Conservation (phyloP, 37 sponge, comb jelly and placozoan genomes). For the Chondrilla cf. caribensis region DNA sequence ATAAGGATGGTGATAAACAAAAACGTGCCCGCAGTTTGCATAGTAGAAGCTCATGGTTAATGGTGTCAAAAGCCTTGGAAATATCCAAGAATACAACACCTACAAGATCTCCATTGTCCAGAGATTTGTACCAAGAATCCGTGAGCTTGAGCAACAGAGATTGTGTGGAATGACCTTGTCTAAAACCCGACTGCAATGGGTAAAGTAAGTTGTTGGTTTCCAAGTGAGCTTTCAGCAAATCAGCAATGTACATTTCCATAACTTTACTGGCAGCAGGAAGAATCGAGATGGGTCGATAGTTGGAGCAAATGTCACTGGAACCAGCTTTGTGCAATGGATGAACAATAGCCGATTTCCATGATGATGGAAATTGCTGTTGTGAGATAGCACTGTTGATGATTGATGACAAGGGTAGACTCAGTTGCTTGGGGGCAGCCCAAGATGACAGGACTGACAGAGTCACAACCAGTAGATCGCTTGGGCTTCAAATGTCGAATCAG, state of each 20-base stretch:
- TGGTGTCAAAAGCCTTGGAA: slow-evolving; percentile 4
- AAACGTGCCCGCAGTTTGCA: neutral
- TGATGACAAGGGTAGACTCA: neutral
- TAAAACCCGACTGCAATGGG: slow-evolving; percentile 3
- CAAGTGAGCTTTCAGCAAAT: neutral
- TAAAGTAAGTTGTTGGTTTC: slow-evolving; percentile 9
- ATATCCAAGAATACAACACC: slow-evolving; percentile 21
- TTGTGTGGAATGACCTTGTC: slow-evolving; percentile 22
- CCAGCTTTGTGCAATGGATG: slow-evolving; percentile 21
- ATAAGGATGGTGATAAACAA: neutral
- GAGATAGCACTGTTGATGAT: slow-evolving; percentile 18
- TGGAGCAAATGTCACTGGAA: neutral
- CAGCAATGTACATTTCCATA: slow-evolving; percentile 10
- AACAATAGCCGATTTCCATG: slow-evolving; percentile 14
- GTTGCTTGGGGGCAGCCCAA: neutral
- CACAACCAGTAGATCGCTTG: neutral
- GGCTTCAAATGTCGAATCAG: neutral
- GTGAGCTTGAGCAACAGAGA: neutral
- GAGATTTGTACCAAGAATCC: slow-evolving; percentile 20
- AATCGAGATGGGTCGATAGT: slow-evolving; percentile 16
- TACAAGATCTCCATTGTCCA: neutral
- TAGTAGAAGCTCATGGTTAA: neutral
- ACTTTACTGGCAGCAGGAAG: slow-evolving; percentile 21
- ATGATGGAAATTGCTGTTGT: slow-evolving; percentile 2
- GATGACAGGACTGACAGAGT: neutral